phyloP scores from a whole-genome alignment of 2,113 vertebrate species.

The Hiodon tergisus region DNA sequence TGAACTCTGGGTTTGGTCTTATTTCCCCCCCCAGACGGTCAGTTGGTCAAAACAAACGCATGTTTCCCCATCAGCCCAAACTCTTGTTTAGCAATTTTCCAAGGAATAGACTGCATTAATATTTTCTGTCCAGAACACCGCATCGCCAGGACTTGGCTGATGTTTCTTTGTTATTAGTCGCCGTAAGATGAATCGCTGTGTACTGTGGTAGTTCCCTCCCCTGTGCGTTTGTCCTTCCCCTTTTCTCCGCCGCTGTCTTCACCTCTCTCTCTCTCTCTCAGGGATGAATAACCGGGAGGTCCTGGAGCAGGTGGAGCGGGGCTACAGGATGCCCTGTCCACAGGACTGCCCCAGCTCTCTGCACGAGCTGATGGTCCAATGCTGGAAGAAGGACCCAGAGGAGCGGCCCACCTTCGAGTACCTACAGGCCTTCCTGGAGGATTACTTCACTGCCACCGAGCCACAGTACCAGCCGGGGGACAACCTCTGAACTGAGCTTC shows the following conservation, averaged over 20 bases:
- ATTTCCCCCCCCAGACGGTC: no score
- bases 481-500: slow-evolving; percentile 74
- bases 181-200: not conserved
- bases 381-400: slow-evolving; percentile 97
- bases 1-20: no score
- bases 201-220: not conserved
- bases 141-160: no score
- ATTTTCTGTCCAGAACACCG: no score
- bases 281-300: slow-evolving; percentile 99
- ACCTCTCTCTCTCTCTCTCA: slow-evolving; percentile 39
- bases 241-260: slow-evolving; percentile 15
- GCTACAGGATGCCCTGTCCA: slow-evolving; percentile 92
- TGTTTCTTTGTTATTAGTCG: no score
- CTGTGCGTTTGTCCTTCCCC: not conserved
- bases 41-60: no score
- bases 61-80: no score
- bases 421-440: slow-evolving; percentile 95
- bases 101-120: no score
- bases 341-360: slow-evolving; percentile 93
- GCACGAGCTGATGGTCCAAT: slow-evolving; percentile 96
- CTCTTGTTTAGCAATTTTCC: no score
- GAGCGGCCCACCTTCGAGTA: slow-evolving; percentile 96
- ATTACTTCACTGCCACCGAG: slow-evolving; percentile 98
- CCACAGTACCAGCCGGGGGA: slow-evolving; percentile 98
- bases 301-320: slow-evolving; percentile 94